phyloP scores from a whole-genome alignment of 1,140 invertebrate genomes.

The Leptonema lineaticorne region DNA sequence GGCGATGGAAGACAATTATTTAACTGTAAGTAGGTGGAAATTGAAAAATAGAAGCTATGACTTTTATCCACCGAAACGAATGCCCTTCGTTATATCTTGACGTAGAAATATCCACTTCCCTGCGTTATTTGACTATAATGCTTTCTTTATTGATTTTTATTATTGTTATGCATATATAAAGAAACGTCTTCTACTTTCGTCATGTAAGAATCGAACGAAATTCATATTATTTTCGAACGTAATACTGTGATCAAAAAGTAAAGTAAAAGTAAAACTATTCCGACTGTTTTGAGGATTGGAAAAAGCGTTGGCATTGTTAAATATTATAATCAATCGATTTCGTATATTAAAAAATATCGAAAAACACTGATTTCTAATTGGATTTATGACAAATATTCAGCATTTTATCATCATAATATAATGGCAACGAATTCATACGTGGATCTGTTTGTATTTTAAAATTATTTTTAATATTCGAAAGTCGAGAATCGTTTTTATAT shows the following conservation, averaged over 20 bases:
- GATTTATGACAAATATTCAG: too few relatives aligned
- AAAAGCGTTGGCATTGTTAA: too few relatives aligned
- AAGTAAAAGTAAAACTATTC: too few relatives aligned
- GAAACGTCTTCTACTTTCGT: not conserved
- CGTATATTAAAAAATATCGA: too few relatives aligned
- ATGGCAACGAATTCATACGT: too few relatives aligned
- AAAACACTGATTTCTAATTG: too few relatives aligned
- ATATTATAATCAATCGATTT: too few relatives aligned
- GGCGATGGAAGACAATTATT: constrained; percentile 40
- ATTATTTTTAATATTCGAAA: too few relatives aligned
- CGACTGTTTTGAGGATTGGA: too few relatives aligned
- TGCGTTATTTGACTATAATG: not conserved
- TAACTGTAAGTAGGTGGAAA: constrained; percentile 42
- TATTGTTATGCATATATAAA: not conserved
- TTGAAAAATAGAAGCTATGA: constrained; percentile 41
- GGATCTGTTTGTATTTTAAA: too few relatives aligned
- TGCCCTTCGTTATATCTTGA: not conserved
- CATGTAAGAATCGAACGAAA: not conserved
- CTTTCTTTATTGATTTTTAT: not conserved
- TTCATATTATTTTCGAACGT: not conserved
- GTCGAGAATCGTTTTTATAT: too few relatives aligned
- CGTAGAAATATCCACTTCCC: not conserved
- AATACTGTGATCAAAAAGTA: not conserved
- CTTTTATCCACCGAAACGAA: constrained; percentile 35
- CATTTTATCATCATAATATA: too few relatives aligned